phyloP scores from a whole-genome alignment of 2,797 vertebrate genomes.

The Leontopithecus rosalia region DNA sequence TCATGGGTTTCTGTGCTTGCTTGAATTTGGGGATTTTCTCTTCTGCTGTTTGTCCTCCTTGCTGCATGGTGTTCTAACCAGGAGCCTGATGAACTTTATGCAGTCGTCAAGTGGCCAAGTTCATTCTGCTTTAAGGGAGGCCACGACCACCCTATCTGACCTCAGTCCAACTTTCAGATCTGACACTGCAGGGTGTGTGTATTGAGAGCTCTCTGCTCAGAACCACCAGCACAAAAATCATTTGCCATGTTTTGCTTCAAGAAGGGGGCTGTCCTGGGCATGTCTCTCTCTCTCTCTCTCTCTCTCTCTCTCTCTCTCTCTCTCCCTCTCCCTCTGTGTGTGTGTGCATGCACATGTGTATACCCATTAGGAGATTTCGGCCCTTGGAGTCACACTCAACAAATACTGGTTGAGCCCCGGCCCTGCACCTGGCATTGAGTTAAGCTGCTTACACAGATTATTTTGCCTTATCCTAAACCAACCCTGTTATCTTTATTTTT shows the following conservation, averaged over 20 bases:
- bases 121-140: no score
- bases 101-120: no score
- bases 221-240: not conserved
- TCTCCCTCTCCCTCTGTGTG: no score
- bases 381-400: not conserved
- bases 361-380: not conserved
- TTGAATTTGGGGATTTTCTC: no score
- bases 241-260: not conserved
- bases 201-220: not conserved
- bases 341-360: fast-evolving
- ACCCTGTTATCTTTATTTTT: not conserved
- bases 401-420: not conserved
- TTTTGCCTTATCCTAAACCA: not conserved
- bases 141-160: no score
- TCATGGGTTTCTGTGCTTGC: no score
- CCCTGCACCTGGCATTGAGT: not conserved
- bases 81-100: no score
- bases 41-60: no score
- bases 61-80: no score
- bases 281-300: no score
- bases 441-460: not conserved
- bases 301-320: no score
- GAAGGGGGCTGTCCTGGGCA: not conserved
- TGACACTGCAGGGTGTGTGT: fast-evolving
- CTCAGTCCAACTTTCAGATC: fast-evolving